Evolutionary conservation across 2,888 invertebrate genomes (phyloP), one percentile per base, ranked within the genome.

Genomic region (Torymus texanus): DNA sequence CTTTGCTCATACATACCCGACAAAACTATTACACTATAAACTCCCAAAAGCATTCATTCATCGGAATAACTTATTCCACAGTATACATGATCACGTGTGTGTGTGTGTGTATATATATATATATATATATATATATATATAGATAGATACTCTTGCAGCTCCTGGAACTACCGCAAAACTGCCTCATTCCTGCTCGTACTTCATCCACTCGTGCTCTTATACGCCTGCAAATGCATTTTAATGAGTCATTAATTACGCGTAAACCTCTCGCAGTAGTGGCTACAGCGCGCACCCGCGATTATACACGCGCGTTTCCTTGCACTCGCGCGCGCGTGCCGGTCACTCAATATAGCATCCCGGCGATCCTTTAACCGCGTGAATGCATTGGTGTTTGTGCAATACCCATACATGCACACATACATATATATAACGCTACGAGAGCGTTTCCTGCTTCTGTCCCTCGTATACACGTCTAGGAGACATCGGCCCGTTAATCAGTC

Each of bases 401-500:
- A 72, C 50, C 58, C 66, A 41, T 55, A 53, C 29, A n/a, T n/a
- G 14, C 11, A 16, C 62, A 55, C 29, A 12, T 29, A 66, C 11
- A n/a, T 16, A 58, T 29, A 29, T 41, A 41, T 41, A 41, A 41
- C 5, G 41, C 41, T 8, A 41, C 5, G 41, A 5, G 41, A 5
- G 41, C 41, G 41, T 41, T 41, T 41, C 41, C 41, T 41, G 41
- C 41, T 41, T 41, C 41, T 41, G 41, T 41, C 41, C 13, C 13
- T 14, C 21, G 66, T 24, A 24, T 58, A 14, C 41, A 13, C 53
- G 56, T 41, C 61, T 29, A 11, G 62, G 74, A 58, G 80, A 78
- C 80, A 77, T 66, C 80, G 71, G 75, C 78, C 75, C 80, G 80
- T 80, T 80, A 80, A 80, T 80, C 80, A 80, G 80, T 80, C 80